Conservation (phyloP, 1,140 invertebrate species). For the Manduca sexta region DNA sequence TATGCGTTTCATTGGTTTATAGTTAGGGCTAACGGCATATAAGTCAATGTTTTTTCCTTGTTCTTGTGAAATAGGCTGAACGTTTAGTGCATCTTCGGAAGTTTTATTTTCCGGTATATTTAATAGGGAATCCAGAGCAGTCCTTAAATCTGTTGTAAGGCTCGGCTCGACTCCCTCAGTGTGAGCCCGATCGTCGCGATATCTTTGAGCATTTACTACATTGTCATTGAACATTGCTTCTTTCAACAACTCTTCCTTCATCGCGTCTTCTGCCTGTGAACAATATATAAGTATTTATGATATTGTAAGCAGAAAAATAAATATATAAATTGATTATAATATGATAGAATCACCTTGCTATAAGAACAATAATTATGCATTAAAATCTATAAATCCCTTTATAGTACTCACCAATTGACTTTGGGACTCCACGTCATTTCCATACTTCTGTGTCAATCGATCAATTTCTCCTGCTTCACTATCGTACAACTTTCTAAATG, state of each 20-base stretch:
- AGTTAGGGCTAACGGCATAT: constrained; percentile 52
- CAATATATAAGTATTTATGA: constrained; percentile 7
- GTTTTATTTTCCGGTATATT: background rate
- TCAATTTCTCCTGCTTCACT: constrained; percentile 15
- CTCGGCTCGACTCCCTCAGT: background rate
- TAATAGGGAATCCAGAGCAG: background rate
- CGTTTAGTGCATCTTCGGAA: constrained; percentile 22
- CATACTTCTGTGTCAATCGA: constrained; percentile 15
- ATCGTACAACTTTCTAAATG: constrained; percentile 20
- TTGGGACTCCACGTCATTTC: constrained; percentile 25
- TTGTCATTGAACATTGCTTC: constrained; percentile 39
- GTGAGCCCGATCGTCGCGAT: constrained; percentile 3
- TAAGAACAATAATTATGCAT: too few relatives aligned
- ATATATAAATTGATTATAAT: too few relatives aligned
- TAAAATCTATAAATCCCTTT: too few relatives aligned
- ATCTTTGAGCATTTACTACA: constrained; percentile 28
- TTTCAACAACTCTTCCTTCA: constrained; percentile 48
- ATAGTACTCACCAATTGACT: constrained; percentile 41
- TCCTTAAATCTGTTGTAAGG: background rate
- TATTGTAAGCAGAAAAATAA: background rate
- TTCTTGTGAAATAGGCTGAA: constrained; percentile 36
- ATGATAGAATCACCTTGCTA: too few relatives aligned
- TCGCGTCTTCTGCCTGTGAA: constrained; percentile 46
- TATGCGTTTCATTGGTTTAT: constrained; percentile 58
- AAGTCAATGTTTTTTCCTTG: constrained; percentile 26